Conservation (phyloP, 2,113 vertebrate genomes). For the Neotoma lepida region DNA sequence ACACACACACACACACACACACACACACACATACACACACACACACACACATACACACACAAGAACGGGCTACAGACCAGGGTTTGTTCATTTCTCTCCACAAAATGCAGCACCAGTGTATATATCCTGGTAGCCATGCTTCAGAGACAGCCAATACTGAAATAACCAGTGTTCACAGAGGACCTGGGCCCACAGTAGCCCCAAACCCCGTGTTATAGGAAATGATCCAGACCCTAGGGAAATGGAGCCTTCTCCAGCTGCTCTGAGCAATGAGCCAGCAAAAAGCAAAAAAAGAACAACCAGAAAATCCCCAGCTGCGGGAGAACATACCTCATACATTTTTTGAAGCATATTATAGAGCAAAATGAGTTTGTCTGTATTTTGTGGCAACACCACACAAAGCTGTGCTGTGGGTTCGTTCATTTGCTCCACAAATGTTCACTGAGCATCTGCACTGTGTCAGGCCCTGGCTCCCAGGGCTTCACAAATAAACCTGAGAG, state of each 20-base stretch:
- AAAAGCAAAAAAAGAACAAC: not conserved
- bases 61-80: constrained; percentile 51
- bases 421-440: not conserved
- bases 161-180: constrained; percentile 55
- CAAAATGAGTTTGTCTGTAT: not conserved
- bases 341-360: not conserved
- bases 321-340: not conserved
- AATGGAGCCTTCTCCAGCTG: not conserved
- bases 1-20: too few species aligned
- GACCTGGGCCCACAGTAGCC: constrained; percentile 13
- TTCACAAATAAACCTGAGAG: constrained; percentile 1
- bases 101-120: constrained; percentile 47
- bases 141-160: constrained; percentile 66
- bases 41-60: not conserved
- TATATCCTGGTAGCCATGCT: constrained; percentile 47
- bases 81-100: constrained; percentile 27
- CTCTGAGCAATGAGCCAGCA: not conserved
- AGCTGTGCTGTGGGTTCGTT: not conserved
- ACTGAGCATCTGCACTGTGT: not conserved
- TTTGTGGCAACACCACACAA: not conserved
- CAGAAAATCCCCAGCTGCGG: not conserved
- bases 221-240: not conserved
- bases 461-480: not conserved
- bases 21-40: too few species aligned
- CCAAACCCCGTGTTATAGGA: constrained; percentile 3